phyloP scores from a whole-genome alignment of 2,888 invertebrate genomes.

The Andrena haemorrhoa region DNA sequence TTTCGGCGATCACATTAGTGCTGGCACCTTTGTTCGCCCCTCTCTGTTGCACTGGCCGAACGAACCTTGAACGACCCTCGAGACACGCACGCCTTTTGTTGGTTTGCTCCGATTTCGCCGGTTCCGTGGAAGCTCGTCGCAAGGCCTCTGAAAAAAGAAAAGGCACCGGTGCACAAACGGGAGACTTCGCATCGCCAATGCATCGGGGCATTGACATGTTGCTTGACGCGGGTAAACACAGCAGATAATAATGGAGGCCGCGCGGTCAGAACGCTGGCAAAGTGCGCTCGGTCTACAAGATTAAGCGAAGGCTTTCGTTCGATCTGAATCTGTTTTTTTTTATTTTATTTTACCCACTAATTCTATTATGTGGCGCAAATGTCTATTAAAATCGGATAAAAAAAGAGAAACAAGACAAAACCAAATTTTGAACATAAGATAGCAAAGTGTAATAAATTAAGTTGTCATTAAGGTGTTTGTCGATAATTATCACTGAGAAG shows the following conservation, averaged over 20 bases:
- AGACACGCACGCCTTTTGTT: not conserved
- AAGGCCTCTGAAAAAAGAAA: constrained; percentile 30
- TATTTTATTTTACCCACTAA: no score
- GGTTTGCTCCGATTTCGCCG: constrained; percentile 1
- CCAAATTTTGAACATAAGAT: no score
- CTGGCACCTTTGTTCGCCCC: not conserved
- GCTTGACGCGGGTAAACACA: constrained; percentile 23
- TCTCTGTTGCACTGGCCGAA: not conserved
- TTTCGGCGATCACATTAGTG: constrained; percentile 13
- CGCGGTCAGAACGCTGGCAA: constrained; percentile 20
- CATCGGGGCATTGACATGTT: constrained; percentile 44
- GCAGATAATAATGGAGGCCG: constrained; percentile 17
- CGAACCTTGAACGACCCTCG: constrained; percentile 9
- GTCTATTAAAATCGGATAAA: no score
- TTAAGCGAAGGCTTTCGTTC: not conserved
- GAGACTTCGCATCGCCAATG: constrained; percentile 10
- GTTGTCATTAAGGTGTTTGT: no score
- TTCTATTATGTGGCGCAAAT: no score
- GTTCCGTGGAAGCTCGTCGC: constrained; percentile 1
- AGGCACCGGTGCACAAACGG: constrained; percentile 25
- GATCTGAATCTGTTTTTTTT: not conserved
- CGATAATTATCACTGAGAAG: no score
- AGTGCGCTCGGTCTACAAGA: constrained; percentile 7
- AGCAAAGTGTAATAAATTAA: no score
- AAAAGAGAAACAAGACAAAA: no score